Evolutionary conservation across 2,113 vertebrate species (phyloP).

Genomic region (Parus major): DNA sequence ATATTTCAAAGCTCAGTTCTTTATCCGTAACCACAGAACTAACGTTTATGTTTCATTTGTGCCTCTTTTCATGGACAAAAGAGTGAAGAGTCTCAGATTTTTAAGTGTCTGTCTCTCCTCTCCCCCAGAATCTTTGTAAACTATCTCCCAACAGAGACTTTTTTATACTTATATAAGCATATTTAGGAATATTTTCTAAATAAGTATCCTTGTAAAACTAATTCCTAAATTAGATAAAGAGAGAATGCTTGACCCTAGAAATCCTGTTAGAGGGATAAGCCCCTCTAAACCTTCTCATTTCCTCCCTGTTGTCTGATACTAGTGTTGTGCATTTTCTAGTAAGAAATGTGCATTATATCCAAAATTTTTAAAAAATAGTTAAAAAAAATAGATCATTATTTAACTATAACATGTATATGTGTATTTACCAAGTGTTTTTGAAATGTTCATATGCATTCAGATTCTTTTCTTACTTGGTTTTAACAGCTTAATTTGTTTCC

Average conservation of each 20-base stretch:
- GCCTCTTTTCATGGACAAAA: neutral
- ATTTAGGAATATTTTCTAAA: slow-evolving; percentile 18
- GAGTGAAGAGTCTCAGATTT: neutral
- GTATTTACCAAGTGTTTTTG: neutral
- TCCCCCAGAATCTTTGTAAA: neutral
- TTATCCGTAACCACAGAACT: neutral
- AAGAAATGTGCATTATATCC: neutral
- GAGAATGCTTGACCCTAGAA: neutral
- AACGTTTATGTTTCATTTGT: neutral
- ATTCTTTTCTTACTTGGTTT: neutral
- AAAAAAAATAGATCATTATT: neutral
- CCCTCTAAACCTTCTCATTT: neutral
- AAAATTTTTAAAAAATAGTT: neutral
- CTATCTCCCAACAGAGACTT: neutral
- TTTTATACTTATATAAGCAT: neutral
- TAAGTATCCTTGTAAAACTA: neutral
- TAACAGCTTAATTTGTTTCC: neutral
- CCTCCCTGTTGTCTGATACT: neutral
- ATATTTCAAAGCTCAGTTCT: neutral
- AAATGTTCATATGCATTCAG: neutral
- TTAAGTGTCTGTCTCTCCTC: neutral
- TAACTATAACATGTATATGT: neutral
- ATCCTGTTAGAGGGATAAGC: slow-evolving; percentile 24
- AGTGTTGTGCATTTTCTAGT: neutral
- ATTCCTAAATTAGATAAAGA: neutral